These are phyloP conservation scores for Biston betularia DNA, from an alignment of 2,888 invertebrate genomes.

Conservation along the genomic window DNA sequence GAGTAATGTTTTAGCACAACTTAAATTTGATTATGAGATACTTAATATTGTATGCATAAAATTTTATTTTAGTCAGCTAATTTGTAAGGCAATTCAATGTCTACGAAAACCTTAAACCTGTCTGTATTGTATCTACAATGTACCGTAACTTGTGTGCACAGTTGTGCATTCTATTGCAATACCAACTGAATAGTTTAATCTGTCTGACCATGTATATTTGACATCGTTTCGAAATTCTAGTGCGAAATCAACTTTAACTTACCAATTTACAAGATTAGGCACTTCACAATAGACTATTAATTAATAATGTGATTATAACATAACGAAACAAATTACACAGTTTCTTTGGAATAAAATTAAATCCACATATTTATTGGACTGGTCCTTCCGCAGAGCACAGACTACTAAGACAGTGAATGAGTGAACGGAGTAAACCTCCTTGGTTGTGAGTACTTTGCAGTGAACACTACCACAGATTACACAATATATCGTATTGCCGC, in stretches of 20 bases:
- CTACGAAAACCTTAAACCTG: slow-evolving; percentile 34
- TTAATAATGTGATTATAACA: too few relatives aligned
- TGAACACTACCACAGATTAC: too few relatives aligned
- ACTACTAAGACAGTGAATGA: too few relatives aligned
- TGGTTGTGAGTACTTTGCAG: too few relatives aligned
- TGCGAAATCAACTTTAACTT: slow-evolving; percentile 6
- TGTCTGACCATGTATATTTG: not conserved
- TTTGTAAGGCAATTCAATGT: slow-evolving; percentile 22
- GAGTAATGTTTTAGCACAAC: too few relatives aligned
- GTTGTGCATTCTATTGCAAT: slow-evolving; percentile 43
- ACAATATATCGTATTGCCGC: too few relatives aligned
- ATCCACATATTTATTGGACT: too few relatives aligned
- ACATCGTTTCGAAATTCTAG: slow-evolving; percentile 11
- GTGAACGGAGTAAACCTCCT: too few relatives aligned
- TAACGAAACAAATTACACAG: not conserved
- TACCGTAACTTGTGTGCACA: slow-evolving; percentile 43
- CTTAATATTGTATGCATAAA: not conserved
- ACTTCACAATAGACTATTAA: slow-evolving; percentile 4
- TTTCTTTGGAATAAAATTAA: too few relatives aligned
- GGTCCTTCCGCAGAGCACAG: too few relatives aligned
- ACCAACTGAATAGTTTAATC: slow-evolving; percentile 5
- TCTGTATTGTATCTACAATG: slow-evolving; percentile 30
- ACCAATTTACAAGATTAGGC: slow-evolving; percentile 11
- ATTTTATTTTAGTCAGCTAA: not conserved
- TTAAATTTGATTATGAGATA: too few relatives aligned